Evolutionary conservation across 1,140 invertebrate genomes (phyloP), one percentile per base, ranked within the genome.

Genomic region (Brachionus paranguensis): DNA sequence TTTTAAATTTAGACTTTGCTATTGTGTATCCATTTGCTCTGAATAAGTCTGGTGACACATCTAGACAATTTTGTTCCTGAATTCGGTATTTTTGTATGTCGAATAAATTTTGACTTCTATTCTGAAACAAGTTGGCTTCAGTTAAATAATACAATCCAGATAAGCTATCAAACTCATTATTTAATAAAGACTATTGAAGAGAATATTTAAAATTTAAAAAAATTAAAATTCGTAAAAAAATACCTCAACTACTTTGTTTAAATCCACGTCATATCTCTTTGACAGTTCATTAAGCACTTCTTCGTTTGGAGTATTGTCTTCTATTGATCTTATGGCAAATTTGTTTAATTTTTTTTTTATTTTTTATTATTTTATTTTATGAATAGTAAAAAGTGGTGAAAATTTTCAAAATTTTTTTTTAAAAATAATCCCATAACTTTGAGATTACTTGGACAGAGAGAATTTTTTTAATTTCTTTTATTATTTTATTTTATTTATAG

Each of bases 131-230:
- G 12, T 24, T 50, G 7, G 41, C 72, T 76, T 76, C 72, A 47
- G 72, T 76, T 29, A 76, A 50, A 50, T 76, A 76, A 27, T 76
- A 76, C 17, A 76, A 27, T 24, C 72, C 72, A 12, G 72, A 47
- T 12, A 37, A 50, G 33, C 45, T 76, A 20, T 76, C 72, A n/a
- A 76, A 76, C 27, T 76, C 72, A 37, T 76, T 76, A 76, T 76
- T 76, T 50, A 50, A 1, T 3, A 76, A 10, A n/a, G 72, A 76
- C 65, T 70, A n/a, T n/a, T 70, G 5, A 33, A 33, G 7, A 70
- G 0, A 27, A 2, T 4, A 24, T 10, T 50, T 55, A 2, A 17
- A 70, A n/a, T 29, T 11, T 70, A 37, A 37, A 41, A 29, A 33
- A 37, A 41, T 1, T 29, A 41, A 37, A 70, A 1, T 47, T 12